Evolutionary conservation across 2,888 invertebrate species (phyloP), one percentile per base, ranked within the genome.

Genomic region (Odontothrips loti): DNA sequence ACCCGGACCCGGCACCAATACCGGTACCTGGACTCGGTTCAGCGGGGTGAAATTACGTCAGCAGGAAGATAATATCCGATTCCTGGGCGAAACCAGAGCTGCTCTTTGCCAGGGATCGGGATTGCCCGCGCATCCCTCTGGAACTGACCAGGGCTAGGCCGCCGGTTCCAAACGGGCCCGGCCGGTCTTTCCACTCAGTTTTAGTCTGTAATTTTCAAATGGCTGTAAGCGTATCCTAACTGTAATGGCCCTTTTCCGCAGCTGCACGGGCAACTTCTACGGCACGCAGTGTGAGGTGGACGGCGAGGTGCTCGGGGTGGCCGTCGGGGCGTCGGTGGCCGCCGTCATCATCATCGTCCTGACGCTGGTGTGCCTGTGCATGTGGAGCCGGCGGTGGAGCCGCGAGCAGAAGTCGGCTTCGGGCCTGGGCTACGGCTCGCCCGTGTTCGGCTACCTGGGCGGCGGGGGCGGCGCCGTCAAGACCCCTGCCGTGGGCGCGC

Each of bases 341-440:
- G 97, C 97, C 1, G 91, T 96, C 1, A 91, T 96, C 75, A 96
- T 97, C 84, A 97, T 97, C 83, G 93, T 95, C 0, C 88, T 96
- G 81, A 97, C 97, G 0, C 88, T 97, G 15, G 93, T 95, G 0
- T 96, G 95, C 83, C 90, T 97, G 20, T 92, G 96, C 84, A 95
- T 95, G 90, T 97, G 96, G 97, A 96, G 96, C 84, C 95, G 96
- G 79, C 92, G 94, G 84, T 97, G 96, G 96, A 95, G 94, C 80
- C 91, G 94, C 3, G 96, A 96, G 85, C 95, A 96, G 86, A 96
- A 96, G 86, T 91, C 92, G 82, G 92, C 91, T 0, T 91, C 90
- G 0, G 91, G 92, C 58, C 88, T 92, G 85, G 85, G 85, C 11
- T 80, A 81, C n/a, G 93, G 94, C 0, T 95, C 95, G 0, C 96